A percentile compares a stretch with the other conserved stretches of the same genome.
phyloP scores from a whole-genome alignment of 2,888 invertebrate genomes.

The Stegophylla sp. region DNA sequence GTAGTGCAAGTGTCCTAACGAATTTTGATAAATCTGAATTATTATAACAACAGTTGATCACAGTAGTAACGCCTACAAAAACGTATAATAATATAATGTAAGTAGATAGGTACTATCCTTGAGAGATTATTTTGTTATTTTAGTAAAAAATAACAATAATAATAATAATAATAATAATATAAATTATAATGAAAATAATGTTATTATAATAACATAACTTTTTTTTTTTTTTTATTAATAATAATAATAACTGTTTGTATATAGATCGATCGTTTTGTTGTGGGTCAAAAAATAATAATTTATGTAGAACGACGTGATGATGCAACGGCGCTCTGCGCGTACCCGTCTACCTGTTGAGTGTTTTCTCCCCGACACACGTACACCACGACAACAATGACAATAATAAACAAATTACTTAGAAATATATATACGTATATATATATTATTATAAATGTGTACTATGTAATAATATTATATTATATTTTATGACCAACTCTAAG shows the following conservation, averaged over 20 bases:
- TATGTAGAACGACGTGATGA: slow-evolving; percentile 17
- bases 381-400: background rate
- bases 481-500: too few species aligned
- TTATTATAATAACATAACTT: slow-evolving; percentile 1
- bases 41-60: background rate
- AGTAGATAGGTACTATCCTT: background rate
- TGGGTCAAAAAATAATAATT: slow-evolving; percentile 26
- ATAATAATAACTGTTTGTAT: slow-evolving; percentile 13
- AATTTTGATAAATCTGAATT: background rate
- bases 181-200: background rate
- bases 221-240: slow-evolving; percentile 14
- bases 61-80: too few species aligned
- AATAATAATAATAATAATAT: background rate
- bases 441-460: too few species aligned
- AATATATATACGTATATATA: too few species aligned
- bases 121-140: background rate
- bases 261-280: slow-evolving; percentile 23
- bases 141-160: background rate
- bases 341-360: background rate
- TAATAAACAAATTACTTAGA: too few species aligned
- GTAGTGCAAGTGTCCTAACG: background rate
- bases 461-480: too few species aligned
- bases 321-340: background rate
- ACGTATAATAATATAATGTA: background rate
- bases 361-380: slow-evolving; percentile 17